A percentile compares a stretch with the other conserved stretches of the same genome.
phyloP scores from a whole-genome alignment of 2,888 invertebrate genomes.

The Fabriciana adippe region DNA sequence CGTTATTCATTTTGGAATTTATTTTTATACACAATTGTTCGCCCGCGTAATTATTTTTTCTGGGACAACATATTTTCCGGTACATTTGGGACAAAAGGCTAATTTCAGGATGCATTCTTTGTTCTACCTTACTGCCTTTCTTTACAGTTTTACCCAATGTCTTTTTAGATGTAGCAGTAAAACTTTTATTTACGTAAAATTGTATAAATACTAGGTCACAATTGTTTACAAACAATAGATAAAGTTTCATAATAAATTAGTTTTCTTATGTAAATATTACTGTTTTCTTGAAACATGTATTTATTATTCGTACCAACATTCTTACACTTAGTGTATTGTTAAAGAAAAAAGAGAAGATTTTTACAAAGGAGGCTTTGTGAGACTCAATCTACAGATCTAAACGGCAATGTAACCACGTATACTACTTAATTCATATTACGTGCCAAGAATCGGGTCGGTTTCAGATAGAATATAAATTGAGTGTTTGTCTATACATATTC shows the following conservation, averaged over 20 bases:
- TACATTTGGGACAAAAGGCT: conserved; percentile 17
- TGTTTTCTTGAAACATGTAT: no score
- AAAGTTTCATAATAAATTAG: no score
- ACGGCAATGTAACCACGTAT: conserved; percentile 53
- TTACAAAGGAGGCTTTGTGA: neutral
- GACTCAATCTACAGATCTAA: conserved; percentile 15
- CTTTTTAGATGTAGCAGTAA: conserved; percentile 8
- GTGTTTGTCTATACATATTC: neutral
- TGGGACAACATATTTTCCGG: conserved; percentile 19
- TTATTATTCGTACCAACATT: neutral
- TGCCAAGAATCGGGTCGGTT: conserved; percentile 22
- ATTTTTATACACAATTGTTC: conserved; percentile 1
- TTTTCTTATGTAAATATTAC: no score
- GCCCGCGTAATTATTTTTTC: conserved; percentile 12
- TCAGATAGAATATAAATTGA: conserved; percentile 20
- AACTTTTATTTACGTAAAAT: conserved; percentile 1
- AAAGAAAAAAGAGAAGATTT: neutral
- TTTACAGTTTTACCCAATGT: conserved; percentile 11
- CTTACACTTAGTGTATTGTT: neutral
- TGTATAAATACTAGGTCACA: neutral
- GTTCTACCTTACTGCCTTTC: conserved; percentile 11
- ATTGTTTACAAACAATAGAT: neutral
- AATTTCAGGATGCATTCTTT: conserved; percentile 20
- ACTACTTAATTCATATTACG: conserved; percentile 28
- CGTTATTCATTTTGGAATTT: neutral